A percentile compares a stretch with the other conserved stretches of the same genome.
Conservation (phyloP, 2,797 vertebrate genomes). For the Anolis apletophallus region DNA sequence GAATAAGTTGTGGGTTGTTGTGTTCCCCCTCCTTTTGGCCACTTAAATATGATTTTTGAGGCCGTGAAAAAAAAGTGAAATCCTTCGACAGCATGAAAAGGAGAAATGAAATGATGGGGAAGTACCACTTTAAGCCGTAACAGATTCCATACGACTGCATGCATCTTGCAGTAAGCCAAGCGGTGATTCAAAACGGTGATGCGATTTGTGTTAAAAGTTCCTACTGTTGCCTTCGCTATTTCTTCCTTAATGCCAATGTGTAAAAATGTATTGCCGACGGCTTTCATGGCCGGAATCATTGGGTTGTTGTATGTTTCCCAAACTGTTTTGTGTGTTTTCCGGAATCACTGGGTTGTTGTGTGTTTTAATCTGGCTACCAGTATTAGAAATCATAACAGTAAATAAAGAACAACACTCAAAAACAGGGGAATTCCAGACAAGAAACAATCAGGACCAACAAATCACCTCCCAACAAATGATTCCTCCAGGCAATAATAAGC, state of each 20-base stretch:
- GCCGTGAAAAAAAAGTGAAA: background rate
- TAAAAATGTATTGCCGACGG: too few relatives aligned
- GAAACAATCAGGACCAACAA: too few relatives aligned
- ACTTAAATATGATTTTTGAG: background rate
- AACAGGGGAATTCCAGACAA: too few relatives aligned
- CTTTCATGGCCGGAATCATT: too few relatives aligned
- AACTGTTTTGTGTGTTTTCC: too few relatives aligned
- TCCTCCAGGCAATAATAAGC: too few relatives aligned
- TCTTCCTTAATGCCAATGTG: constrained; percentile 40
- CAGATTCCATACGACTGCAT: background rate
- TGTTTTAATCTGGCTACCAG: too few relatives aligned
- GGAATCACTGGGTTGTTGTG: too few relatives aligned
- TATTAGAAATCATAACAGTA: too few relatives aligned
- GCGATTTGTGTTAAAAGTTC: background rate
- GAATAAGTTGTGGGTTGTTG: background rate
- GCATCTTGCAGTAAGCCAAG: background rate
- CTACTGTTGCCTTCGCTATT: background rate
- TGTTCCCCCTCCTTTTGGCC: background rate
- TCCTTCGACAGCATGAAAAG: constrained; percentile 8
- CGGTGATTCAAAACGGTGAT: constrained; percentile 20
- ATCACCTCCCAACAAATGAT: too few relatives aligned
- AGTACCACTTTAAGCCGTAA: constrained; percentile 10
- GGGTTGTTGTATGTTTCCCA: too few relatives aligned
- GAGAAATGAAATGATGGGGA: constrained; percentile 29
- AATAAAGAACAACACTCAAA: too few relatives aligned